Evolutionary conservation across 2,888 invertebrate species (phyloP).

Genomic region (Criorhina ranunculi): DNA sequence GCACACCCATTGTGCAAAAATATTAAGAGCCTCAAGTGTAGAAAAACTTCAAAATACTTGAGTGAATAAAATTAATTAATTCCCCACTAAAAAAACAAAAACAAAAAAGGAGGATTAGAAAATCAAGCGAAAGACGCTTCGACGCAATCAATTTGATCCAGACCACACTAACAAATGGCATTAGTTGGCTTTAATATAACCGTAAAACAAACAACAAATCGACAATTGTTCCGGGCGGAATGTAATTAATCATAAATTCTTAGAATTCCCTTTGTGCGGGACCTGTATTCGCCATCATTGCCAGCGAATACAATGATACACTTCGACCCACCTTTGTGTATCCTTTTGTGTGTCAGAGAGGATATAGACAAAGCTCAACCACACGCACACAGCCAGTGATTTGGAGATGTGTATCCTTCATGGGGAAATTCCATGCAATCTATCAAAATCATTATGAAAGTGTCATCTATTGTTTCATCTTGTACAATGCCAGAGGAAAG

Average conservation of each 20-base stretch:
- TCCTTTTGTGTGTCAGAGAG: conserved; percentile 33
- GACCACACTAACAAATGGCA: conserved; percentile 46
- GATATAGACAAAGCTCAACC: conserved; percentile 27
- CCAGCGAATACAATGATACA: conserved; percentile 40
- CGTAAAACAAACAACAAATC: conserved; percentile 70
- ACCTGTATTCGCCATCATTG: conserved; percentile 50
- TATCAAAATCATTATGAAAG: conserved; percentile 76
- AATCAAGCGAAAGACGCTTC: conserved; percentile 24
- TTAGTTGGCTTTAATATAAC: conserved; percentile 67
- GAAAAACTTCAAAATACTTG: conserved; percentile 28
- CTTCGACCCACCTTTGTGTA: conserved; percentile 55
- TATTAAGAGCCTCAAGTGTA: neutral
- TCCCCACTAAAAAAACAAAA: conserved; percentile 13
- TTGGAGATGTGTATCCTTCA: conserved; percentile 51
- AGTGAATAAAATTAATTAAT: conserved; percentile 48
- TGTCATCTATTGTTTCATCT: conserved; percentile 74
- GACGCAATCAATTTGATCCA: conserved; percentile 53
- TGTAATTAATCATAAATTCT: conserved; percentile 75
- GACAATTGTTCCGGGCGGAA: conserved; percentile 66
- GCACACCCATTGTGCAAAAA: neutral
- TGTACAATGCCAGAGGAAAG: conserved; percentile 51
- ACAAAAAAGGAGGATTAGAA: neutral
- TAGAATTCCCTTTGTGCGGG: conserved; percentile 56
- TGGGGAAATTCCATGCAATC: conserved; percentile 68
- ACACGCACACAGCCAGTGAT: conserved; percentile 22